Percentiles rank a stretch among this genome's conserved stretches.
Conservation (phyloP, 2,888 invertebrate species). For the Rhamphomyia laevipes region DNA sequence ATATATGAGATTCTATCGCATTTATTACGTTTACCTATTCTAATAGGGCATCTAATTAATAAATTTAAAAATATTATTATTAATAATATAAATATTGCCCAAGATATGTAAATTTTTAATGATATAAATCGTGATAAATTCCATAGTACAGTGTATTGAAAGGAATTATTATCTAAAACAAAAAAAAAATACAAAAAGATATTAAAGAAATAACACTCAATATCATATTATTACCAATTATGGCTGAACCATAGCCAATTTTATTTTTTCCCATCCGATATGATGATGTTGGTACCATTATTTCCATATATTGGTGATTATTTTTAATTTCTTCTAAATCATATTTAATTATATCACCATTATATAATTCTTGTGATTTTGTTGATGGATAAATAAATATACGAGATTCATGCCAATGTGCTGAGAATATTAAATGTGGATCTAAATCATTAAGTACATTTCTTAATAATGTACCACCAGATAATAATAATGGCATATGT, state of each 20-base stretch:
- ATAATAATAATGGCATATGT: conserved; percentile 52
- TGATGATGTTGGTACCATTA: conserved; percentile 87
- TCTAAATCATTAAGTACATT: conserved; percentile 48
- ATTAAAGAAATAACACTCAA: background rate
- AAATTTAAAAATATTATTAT: conserved; percentile 27
- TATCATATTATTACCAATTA: conserved; percentile 48
- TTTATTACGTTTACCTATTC: conserved; percentile 25
- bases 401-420: conserved; percentile 48
- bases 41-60: conserved; percentile 35
- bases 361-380: conserved; percentile 31
- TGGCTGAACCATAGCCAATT: conserved; percentile 77
- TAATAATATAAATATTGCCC: conserved; percentile 28
- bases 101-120: conserved; percentile 28
- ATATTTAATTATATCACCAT: conserved; percentile 26
- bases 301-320: conserved; percentile 49
- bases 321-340: conserved; percentile 28
- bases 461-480: conserved; percentile 36
- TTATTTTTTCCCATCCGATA: conserved; percentile 87
- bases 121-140: conserved; percentile 30
- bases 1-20: conserved; percentile 26
- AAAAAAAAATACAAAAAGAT: background rate
- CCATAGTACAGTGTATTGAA: conserved; percentile 35
- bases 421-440: conserved; percentile 59
- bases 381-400: conserved; percentile 34
- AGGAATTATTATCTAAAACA: conserved; percentile 15